Conservation (phyloP, 2,888 invertebrate genomes). For the Heliconius hortense region DNA sequence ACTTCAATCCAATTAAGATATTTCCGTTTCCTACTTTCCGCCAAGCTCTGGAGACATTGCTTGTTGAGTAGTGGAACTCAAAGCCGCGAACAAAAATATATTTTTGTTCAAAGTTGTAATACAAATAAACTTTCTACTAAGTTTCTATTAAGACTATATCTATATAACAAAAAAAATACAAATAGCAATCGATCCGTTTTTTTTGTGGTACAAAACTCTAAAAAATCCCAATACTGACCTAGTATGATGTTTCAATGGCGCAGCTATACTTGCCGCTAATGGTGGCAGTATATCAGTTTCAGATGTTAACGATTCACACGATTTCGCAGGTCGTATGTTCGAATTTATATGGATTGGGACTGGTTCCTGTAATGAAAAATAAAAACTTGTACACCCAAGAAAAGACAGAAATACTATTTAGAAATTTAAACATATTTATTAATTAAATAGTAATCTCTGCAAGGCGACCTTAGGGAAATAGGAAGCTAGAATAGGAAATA, state of each 20-base stretch:
- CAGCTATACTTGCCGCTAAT: constrained; percentile 69
- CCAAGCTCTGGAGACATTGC: background rate
- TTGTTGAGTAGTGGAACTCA: background rate
- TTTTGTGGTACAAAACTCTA: too few relatives aligned
- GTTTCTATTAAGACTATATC: too few relatives aligned
- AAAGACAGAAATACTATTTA: too few relatives aligned
- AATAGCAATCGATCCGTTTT: too few relatives aligned
- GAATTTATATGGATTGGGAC: background rate
- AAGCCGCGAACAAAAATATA: background rate
- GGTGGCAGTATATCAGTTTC: constrained; percentile 89
- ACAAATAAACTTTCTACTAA: too few relatives aligned
- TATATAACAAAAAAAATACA: too few relatives aligned
- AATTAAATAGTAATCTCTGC: too few relatives aligned
- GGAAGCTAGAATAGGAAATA: too few relatives aligned
- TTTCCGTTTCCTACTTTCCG: background rate
- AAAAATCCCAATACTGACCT: constrained; percentile 53
- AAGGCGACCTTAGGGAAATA: too few relatives aligned
- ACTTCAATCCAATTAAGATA: background rate
- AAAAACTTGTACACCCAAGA: background rate
- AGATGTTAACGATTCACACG: constrained; percentile 86
- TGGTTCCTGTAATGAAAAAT: constrained; percentile 2
- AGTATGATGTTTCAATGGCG: constrained; percentile 66
- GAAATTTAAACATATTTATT: too few relatives aligned
- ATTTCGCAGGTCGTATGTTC: constrained; percentile 66
- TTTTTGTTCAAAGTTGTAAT: too few relatives aligned